Base-by-base conservation (phyloP, 1,140 invertebrate species). In the Ptiloglossa arizonensis region DNA sequence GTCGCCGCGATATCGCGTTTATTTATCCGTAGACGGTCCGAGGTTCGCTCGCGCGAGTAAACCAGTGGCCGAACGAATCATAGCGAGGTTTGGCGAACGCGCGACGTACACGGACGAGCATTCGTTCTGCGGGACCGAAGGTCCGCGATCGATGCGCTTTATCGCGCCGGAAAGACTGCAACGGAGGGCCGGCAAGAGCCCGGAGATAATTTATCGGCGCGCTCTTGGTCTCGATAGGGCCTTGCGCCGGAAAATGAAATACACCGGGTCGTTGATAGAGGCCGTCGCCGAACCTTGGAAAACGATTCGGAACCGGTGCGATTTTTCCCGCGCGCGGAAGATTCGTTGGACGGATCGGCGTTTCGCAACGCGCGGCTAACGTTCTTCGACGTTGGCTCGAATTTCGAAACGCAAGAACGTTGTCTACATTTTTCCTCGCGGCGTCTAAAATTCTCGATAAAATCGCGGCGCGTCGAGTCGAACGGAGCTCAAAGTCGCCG, bases 141-240 rank as follows among this genome's bases (percentile, higher is more conserved):
- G 76, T 41, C 13, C 13, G 13, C 75, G 81, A 86, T 87, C 85
- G 83, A 87, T 87, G 78, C 72, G 72, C 66, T 87, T 84, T 86
- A 84, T 87, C 85, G 72, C 63, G 46, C 11, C 54, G 24, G 66
- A 81, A 77, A 83, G 64, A 69, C 59, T 60, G 52, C 29, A 57
- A 38, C 44, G 32, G 15, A 50, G 9, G 24, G 22, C 19, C 24
- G 24, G 50, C 41, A 32, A 17, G n/a, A 32, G 29, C 29, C n/a
- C n/a, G 24, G 71, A 79, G 64, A 82, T 78, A 78, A 79, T 82
- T 70, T 72, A 78, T 67, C 22, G 27, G 60, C 46, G 54, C 38
- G 19, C 38, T 66, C 66, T 71, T 32, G 67, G 29, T 29, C 67
- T 82, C 62, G 80, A 82, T 81, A 72, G 79, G 46, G 48, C 71